phyloP scores from a whole-genome alignment of 2,888 invertebrate genomes.

The Lasioglossum malachurum region DNA sequence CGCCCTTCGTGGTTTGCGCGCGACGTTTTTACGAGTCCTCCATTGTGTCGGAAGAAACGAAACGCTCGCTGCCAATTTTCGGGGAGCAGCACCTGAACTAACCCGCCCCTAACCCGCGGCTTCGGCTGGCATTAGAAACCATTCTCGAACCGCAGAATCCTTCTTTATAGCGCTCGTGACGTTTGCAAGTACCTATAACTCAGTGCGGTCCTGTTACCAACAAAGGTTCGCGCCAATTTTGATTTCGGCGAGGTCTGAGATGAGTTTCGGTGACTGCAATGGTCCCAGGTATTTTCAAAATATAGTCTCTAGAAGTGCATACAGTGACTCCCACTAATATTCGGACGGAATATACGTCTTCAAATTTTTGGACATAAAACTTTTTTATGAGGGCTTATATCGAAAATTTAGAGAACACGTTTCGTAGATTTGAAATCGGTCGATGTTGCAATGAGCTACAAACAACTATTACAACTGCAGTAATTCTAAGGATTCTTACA shows the following conservation, averaged over 20 bases:
- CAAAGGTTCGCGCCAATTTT: background rate
- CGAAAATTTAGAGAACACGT: too few species aligned
- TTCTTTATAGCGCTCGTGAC: background rate
- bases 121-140: background rate
- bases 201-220: background rate
- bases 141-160: background rate
- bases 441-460: too few species aligned
- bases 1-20: constrained; percentile 76
- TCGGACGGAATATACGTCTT: too few species aligned
- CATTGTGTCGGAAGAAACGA: constrained; percentile 68
- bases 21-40: constrained; percentile 79
- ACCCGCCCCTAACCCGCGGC: background rate
- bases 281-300: background rate
- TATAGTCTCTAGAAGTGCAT: background rate
- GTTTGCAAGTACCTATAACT: background rate
- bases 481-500: too few species aligned
- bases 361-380: too few species aligned
- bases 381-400: too few species aligned
- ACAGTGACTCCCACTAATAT: too few species aligned
- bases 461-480: too few species aligned
- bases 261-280: background rate
- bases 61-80: constrained; percentile 68
- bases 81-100: constrained; percentile 30
- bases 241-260: background rate
- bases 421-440: too few species aligned